A percentile compares a stretch with the other conserved stretches of the same genome.
Evolutionary conservation across 2,888 invertebrate genomes (phyloP).

Genomic region (Papilio protenor): DNA sequence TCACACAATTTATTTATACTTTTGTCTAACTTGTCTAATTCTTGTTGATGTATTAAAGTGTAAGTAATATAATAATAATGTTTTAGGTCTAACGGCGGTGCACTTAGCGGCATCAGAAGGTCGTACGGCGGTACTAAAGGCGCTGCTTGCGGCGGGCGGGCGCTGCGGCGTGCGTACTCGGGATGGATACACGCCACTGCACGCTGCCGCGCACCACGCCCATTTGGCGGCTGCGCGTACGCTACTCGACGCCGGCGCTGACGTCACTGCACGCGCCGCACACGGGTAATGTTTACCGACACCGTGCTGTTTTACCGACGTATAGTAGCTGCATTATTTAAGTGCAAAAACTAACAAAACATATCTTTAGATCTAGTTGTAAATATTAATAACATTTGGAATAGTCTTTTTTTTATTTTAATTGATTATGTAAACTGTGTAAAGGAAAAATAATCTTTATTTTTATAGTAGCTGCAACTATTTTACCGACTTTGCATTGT

Average conservation of each 20-base stretch:
- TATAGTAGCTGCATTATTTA: no score
- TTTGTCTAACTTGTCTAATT: not conserved
- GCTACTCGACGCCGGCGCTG: slow-evolving; percentile 94
- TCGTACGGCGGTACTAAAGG: slow-evolving; percentile 92
- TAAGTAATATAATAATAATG: not conserved
- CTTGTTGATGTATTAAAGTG: no score
- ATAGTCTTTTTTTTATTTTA: no score
- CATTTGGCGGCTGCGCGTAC: slow-evolving; percentile 96
- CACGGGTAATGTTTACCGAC: slow-evolving; percentile 80
- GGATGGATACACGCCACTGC: slow-evolving; percentile 96
- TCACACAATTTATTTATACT: not conserved
- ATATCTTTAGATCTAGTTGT: no score
- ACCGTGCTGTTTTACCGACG: not conserved
- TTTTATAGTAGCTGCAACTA: no score
- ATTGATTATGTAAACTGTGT: no score
- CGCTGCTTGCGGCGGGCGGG: slow-evolving; percentile 91
- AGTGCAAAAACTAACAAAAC: no score
- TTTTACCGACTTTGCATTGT: not conserved
- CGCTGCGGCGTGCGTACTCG: slow-evolving; percentile 89
- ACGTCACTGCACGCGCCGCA: slow-evolving; percentile 91
- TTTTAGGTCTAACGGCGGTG: slow-evolving; percentile 92
- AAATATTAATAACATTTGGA: no score
- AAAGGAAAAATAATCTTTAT: no score
- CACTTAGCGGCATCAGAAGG: slow-evolving; percentile 98
- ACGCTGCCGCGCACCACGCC: slow-evolving; percentile 98